Evolutionary conservation across 2,888 invertebrate genomes (phyloP).

Genomic region (Autographa gamma): DNA sequence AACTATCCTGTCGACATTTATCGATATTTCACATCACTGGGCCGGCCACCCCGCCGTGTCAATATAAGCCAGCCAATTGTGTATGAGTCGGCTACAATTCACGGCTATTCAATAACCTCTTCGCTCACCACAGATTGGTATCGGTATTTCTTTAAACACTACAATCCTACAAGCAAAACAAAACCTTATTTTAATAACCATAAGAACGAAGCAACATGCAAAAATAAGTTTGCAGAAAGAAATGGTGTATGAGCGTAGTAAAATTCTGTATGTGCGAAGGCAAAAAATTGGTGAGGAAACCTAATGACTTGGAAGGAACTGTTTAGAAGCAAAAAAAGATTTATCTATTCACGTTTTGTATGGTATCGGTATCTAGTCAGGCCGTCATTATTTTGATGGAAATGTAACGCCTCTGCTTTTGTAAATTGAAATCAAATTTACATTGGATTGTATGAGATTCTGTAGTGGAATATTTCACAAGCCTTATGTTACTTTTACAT

Average conservation of each 20-base stretch:
- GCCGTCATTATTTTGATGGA: conserved; percentile 46
- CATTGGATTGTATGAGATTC: conserved; percentile 18
- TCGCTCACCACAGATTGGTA: conserved; percentile 80
- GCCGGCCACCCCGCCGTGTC: conserved; percentile 82
- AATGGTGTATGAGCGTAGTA: conserved; percentile 59
- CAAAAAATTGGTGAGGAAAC: conserved; percentile 64
- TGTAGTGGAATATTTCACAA: conserved; percentile 22
- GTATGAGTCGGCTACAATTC: conserved; percentile 82
- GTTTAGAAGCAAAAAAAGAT: conserved; percentile 52
- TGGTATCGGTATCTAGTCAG: conserved; percentile 41
- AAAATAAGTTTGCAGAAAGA: conserved; percentile 56
- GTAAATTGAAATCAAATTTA: conserved; percentile 10
- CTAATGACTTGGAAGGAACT: conserved; percentile 60
- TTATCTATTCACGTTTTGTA: conserved; percentile 48
- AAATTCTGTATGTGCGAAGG: conserved; percentile 66
- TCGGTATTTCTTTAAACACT: conserved; percentile 62
- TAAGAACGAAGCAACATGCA: conserved; percentile 18
- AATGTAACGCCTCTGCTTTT: conserved; percentile 36
- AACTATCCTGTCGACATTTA: conserved; percentile 53
- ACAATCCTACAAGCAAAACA: conserved; percentile 37
- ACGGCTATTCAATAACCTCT: conserved; percentile 84
- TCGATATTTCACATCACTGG: conserved; percentile 68
- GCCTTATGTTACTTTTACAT: too few relatives aligned
- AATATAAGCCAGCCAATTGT: conserved; percentile 83
- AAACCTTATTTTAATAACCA: conserved; percentile 36